Evolutionary conservation across 92 coral and sea anemone genomes (phyloP).

Genomic region (Epizoanthus fatuus): DNA sequence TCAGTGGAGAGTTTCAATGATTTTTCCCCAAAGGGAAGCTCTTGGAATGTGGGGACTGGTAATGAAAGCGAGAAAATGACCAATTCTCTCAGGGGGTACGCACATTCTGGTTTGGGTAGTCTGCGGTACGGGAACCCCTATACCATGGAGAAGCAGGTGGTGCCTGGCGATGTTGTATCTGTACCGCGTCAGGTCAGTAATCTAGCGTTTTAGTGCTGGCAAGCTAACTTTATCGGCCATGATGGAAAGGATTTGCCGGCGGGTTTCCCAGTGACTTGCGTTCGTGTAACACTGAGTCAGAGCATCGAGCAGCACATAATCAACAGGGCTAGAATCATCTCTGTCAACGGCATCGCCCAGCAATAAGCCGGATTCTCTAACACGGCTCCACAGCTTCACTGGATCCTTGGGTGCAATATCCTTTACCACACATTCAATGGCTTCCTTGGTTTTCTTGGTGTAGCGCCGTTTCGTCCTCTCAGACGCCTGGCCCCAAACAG

Average conservation of each 20-base stretch:
- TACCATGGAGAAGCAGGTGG: background rate
- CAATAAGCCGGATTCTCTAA: no score
- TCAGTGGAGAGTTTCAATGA: background rate
- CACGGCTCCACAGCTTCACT: no score
- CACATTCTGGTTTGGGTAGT: background rate
- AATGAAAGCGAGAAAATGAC: background rate
- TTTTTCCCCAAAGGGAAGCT: background rate
- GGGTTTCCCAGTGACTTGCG: background rate
- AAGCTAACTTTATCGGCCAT: background rate
- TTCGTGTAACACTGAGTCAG: background rate
- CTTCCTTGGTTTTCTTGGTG: no score
- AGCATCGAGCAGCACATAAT: background rate
- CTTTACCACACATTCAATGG: no score
- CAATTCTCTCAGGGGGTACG: background rate
- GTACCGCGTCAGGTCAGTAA: background rate
- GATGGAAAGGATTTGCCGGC: background rate
- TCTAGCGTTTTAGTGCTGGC: background rate
- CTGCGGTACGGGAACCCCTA: background rate
- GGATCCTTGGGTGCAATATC: no score
- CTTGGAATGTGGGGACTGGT: background rate
- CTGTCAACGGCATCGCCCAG: no score
- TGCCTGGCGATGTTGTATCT: background rate
- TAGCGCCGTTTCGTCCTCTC: no score
- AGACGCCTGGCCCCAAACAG: no score
- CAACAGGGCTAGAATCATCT: no score